These are phyloP conservation scores for Apodemus agrarius DNA, from an alignment of 2,797 vertebrate species.

Conservation along the genomic window DNA sequence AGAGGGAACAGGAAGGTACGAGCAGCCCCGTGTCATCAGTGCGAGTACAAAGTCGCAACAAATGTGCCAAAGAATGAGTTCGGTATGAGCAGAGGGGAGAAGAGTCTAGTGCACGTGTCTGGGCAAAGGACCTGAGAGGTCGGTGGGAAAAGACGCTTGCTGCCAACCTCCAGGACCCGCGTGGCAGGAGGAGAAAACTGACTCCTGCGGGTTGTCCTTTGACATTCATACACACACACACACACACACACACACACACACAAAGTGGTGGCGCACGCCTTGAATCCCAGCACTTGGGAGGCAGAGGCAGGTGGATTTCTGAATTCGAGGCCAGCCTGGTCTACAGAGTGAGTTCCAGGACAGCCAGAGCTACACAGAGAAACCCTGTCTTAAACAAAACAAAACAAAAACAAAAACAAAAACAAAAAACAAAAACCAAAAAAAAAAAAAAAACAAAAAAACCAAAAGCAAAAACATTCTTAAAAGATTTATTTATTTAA, in stretches of 20 bases:
- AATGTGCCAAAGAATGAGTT: background rate
- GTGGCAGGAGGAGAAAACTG: background rate
- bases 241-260: background rate
- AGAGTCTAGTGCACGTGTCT: background rate
- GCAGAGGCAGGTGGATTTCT: too few relatives aligned
- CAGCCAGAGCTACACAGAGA: too few relatives aligned
- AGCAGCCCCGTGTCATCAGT: slow-evolving; percentile 1
- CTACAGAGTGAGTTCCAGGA: too few relatives aligned
- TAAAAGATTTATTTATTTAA: background rate
- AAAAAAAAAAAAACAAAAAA: background rate
- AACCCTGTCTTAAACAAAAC: too few relatives aligned
- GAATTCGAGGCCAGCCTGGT: too few relatives aligned
- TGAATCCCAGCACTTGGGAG: too few relatives aligned
- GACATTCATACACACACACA: background rate
- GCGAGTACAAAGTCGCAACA: background rate
- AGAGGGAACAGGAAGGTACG: slow-evolving; percentile 31
- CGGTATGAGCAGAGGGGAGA: background rate
- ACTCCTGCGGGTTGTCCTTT: too few relatives aligned
- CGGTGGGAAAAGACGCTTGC: background rate
- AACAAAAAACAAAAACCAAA: background rate
- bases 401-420: too few relatives aligned
- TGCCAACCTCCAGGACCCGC: background rate
- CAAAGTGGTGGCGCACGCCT: too few relatives aligned
- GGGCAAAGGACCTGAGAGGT: background rate
- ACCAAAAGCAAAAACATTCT: background rate